Percentiles rank a stretch among this genome's conserved stretches.
phyloP scores from a whole-genome alignment of 2,113 vertebrate genomes.

The Trichomycterus rosablanca region DNA sequence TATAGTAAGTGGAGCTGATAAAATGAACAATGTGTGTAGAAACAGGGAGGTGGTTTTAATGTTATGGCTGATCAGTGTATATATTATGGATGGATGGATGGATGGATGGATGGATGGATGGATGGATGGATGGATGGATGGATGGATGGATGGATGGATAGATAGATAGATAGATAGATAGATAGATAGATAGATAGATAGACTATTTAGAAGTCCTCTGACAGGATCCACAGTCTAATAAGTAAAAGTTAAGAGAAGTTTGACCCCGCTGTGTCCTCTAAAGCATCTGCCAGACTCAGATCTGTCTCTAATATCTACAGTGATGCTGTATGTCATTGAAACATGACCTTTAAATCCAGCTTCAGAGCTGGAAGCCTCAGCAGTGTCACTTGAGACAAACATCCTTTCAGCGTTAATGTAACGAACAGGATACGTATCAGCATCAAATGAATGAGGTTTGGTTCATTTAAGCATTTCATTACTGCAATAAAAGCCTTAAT shows the following conservation, averaged over 20 bases:
- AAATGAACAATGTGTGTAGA: no score
- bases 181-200: no score
- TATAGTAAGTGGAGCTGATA: no score
- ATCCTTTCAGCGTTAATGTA: slow-evolving; percentile 41
- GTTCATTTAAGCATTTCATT: slow-evolving; percentile 42
- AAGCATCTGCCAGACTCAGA: slow-evolving; percentile 15
- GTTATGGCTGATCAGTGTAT: no score
- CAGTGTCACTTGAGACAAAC: slow-evolving; percentile 38
- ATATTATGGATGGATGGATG: no score
- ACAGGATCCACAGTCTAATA: slow-evolving; percentile 8
- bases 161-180: no score
- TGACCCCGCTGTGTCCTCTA: neutral
- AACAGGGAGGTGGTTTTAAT: no score
- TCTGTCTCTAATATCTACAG: slow-evolving; percentile 19
- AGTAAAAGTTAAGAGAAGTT: slow-evolving; percentile 10
- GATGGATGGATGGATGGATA: no score
- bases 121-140: no score
- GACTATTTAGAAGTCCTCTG: no score
- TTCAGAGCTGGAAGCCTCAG: slow-evolving; percentile 9
- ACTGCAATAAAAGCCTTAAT: slow-evolving; percentile 35
- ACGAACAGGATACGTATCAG: slow-evolving; percentile 45
- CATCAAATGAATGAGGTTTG: slow-evolving; percentile 36
- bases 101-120: no score
- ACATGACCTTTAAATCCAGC: slow-evolving; percentile 39
- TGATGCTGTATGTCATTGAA: slow-evolving; percentile 39